Evolutionary conservation across 1,140 invertebrate species (phyloP).

Genomic region (Brachionus koreanus): DNA sequence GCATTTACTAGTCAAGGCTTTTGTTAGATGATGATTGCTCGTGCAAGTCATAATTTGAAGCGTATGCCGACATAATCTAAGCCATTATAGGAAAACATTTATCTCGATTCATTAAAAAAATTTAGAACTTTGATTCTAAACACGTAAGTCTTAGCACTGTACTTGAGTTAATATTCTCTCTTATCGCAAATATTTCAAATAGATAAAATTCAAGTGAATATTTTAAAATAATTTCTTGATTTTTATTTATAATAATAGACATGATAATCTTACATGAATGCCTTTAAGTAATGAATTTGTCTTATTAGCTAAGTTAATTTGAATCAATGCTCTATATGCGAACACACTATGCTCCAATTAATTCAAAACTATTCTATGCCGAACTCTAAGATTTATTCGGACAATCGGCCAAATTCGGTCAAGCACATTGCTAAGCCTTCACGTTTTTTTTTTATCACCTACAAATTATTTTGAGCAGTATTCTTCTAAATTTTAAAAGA

Average conservation of each 20-base stretch:
- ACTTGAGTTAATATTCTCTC: not conserved
- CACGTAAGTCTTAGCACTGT: not conserved
- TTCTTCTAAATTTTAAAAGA: not conserved
- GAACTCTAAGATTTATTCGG: not conserved
- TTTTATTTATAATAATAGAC: not conserved
- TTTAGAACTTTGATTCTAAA: conserved; percentile 20
- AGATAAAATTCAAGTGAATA: not conserved
- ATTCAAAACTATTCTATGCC: not conserved
- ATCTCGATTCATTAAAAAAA: not conserved
- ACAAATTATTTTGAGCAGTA: not conserved
- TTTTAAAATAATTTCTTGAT: not conserved
- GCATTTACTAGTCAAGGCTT: not conserved
- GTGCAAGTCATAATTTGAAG: conserved; percentile 21
- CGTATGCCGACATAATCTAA: conserved; percentile 5
- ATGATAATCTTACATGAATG: conserved; percentile 32
- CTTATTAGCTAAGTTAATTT: conserved; percentile 33
- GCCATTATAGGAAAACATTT: not conserved
- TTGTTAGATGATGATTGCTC: not conserved
- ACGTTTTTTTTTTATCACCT: not conserved
- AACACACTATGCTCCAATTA: conserved; percentile 29
- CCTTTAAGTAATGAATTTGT: not conserved
- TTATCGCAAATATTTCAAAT: not conserved
- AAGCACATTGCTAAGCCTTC: not conserved
- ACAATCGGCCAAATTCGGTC: not conserved
- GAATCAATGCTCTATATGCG: not conserved